Base-by-base conservation (phyloP, 2,797 vertebrate species). In the Enoplosus armatus region DNA sequence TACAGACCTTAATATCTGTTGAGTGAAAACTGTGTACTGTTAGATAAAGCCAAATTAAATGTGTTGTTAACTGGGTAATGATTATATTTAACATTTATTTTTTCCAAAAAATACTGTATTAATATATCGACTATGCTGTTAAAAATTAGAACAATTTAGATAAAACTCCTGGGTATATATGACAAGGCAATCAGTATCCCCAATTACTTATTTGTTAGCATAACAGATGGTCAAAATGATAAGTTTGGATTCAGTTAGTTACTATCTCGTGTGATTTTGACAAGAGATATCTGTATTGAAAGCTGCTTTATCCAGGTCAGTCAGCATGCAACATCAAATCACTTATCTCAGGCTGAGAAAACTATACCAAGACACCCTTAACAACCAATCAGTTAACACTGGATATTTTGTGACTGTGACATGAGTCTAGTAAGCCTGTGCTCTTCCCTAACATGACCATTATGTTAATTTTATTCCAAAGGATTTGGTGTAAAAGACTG, bases 401-500 rank as follows among this genome's bases (percentile, higher is more conserved):
- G 45, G 75, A 83, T 76, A 75, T 66, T 73, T 45, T 75, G 24
- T 70, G 72, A 86, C 51, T 79, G 51, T 72, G 80, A 82, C 77
- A 80, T n/a, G 55, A 84, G 58, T 71, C 84, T 86, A 48, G 77
- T 63, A 77, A 75, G 61, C 64, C 53, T 39, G 59, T 69, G 54
- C 66, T 69, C 67, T 71, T 75, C 63, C 55, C 62, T 77, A 77
- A 82, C 67, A 82, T 54, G 54, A 63, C 80, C 73, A 90, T 89
- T 91, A 90, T 90, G 84, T 70, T 87, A 73, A 93, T 92, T 90
- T 70, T 56, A 71, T 83, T 73, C 71, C 27, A 60, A 85, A 56
- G 51, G 58, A 82, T 83, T 77, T 65, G 43, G 27, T 78, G 68
- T 77, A 72, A 85, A 84, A 79, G 29, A 79, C 71, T 53, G 56